Base-by-base conservation (phyloP, 1,140 invertebrate species). In the Aphaenogaster ashmeadi region DNA sequence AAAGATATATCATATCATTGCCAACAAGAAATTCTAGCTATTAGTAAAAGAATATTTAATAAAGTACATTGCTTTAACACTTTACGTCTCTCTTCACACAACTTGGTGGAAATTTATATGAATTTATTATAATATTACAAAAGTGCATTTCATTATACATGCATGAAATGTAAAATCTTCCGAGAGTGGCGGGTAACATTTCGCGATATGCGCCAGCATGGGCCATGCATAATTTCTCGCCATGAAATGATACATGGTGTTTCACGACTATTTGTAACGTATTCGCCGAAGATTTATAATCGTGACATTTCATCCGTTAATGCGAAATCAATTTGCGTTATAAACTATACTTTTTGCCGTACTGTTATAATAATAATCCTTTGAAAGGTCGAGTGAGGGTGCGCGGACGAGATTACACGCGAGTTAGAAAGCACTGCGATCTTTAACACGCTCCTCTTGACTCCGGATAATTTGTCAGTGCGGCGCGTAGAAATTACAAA, bases 401-500 rank as follows among this genome's bases (percentile, higher is more conserved):
- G 8, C 79, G 11, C 47, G 13, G 3, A 18, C 0, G 15, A 72
- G 7, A 72, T 83, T 83, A 41, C 27, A 83, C 52, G 38, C 54
- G 80, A 60, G 41, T 83, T 72, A 58, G 67, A 83, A 83, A 83
- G 54, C 54, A 13, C 21, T 15, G 27, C 52, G 80, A 60, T 74
- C 80, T 83, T 75, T 84, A 75, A 71, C 50, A 41, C 21, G 18
- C 69, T 74, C 54, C 69, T 84, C n/a, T 84, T 75, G 54, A 84
- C 54, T 84, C 56, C 41, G 41, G 41, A 81, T 69, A 81, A 81
- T 81, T 81, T 81, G 78, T 81, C 50, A 69, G 78, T 27, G 44
- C 27, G 36, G 64, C 47, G 50, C 9, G 36, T 33, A 27, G 50
- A 81, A 74, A 83, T 84, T 47, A 41, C 36, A 13, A 84, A 62